Evolutionary conservation across 1,140 invertebrate genomes (phyloP).

Genomic region (Plodia interpunctella): DNA sequence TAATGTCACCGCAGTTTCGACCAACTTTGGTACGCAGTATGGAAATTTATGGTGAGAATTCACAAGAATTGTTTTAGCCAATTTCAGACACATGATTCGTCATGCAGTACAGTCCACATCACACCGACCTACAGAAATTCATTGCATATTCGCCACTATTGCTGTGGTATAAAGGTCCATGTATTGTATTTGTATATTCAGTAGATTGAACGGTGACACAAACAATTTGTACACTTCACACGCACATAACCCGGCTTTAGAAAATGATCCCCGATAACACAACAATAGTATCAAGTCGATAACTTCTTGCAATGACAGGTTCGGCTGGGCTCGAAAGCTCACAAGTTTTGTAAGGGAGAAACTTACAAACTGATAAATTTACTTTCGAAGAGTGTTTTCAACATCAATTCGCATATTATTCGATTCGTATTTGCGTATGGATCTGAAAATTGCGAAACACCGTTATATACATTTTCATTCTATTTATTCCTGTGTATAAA

Average conservation of each 20-base stretch:
- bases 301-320: background rate
- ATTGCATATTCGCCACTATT: too few relatives aligned
- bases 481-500: too few relatives aligned
- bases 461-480: too few relatives aligned
- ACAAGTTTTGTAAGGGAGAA: background rate
- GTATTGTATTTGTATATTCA: too few relatives aligned
- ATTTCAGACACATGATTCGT: constrained; percentile 30
- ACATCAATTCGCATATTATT: too few relatives aligned
- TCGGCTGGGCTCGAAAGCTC: too few relatives aligned
- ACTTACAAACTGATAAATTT: too few relatives aligned
- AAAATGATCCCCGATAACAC: background rate
- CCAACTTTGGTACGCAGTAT: constrained; percentile 6
- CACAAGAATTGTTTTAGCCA: constrained; percentile 16
- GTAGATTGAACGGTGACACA: constrained; percentile 14
- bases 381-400: too few relatives aligned
- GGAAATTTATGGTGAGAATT: constrained; percentile 8
- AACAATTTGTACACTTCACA: constrained; percentile 32
- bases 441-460: too few relatives aligned
- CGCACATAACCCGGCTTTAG: background rate
- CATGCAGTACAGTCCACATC: constrained; percentile 16
- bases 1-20: background rate
- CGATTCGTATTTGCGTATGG: too few relatives aligned
- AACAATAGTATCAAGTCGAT: background rate
- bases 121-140: too few relatives aligned
- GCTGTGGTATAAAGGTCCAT: too few relatives aligned